Base-by-base conservation (phyloP, 2,888 invertebrate species). In the Pammene fasciana region DNA sequence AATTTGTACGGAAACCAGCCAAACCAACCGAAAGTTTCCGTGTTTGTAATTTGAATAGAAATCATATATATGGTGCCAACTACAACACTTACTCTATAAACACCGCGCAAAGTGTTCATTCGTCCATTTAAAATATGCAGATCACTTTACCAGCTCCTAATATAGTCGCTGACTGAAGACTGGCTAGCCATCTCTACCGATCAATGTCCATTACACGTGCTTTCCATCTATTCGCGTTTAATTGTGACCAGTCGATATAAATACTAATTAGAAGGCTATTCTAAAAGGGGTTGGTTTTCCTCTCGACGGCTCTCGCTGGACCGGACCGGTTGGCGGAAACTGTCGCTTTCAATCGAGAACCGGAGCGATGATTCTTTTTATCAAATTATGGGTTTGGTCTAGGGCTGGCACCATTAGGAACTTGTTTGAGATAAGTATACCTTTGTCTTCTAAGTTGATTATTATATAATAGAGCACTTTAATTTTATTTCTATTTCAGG, bases 291-390 rank as follows among this genome's bases (percentile, higher is more conserved):
- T 79, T 79, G 76, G 77, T 88, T 91, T 89, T 91, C 90, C 91
- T 86, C 80, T 75, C 82, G 86, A 87, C 83, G 87, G 91, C 89
- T 91, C 92, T 89, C 83, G 81, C 78, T 73, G 75, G 82, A 87
- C 87, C 86, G 86, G 90, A 89, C 86, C 83, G 77, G 80, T 86
- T 81, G 85, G 78, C 87, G 88, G 88, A 89, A 87, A 92, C 91
- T 92, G 89, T 92, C 91, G 89, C 86, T 92, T 92, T 92, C 91
- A 84, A 87, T 86, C 78, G 81, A 72, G 78, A 85, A 86, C 85
- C 85, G 83, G 86, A 86, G 87, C 86, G 87, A 89, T 87, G 91
- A 88, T 89, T 87, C 89, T 83, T 82, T 88, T 88, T 87, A 91
- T 92, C 90, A 92, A 92, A 92, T 91, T 89, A 86, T 85, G 80